Evolutionary conservation across 2,888 invertebrate genomes (phyloP), one percentile per base, ranked within the genome.

Genomic region (Norana najaformis): DNA sequence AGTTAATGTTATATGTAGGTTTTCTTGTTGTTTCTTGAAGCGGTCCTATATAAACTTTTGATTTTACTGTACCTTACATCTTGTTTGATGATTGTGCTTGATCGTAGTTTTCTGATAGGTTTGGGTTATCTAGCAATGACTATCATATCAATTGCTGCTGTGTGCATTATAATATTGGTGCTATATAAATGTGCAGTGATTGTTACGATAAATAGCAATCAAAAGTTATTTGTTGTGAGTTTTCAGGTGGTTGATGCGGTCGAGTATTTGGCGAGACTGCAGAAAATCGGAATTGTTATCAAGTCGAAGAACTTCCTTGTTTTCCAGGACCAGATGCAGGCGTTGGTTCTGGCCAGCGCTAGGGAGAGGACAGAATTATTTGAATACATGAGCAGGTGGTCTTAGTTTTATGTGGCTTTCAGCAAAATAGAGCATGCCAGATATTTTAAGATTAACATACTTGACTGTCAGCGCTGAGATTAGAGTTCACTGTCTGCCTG

Each of bases 231-330:
- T 69, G 8, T 69, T 69, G 69, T 69, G 14, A 11, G 6, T 69
- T n/a, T 69, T 69, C 69, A 69, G 69, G 69, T 85, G 35, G 85
- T 85, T 36, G 85, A 85, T 37, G 85, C 85, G 4, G 85, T 23
- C 5, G 35, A 23, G 36, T 85, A 85, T 14, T n/a, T 85, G 37
- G 85, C 11, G 6, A 85, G 37, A 85, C 36, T 85, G 36, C 35
- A 36, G 85, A 37, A 36, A 36, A 85, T 85, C 34, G 35, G 85
- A 35, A 85, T 85, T 37, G 36, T 36, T 37, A 85, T 85, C 37
- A 85, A 85, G 85, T 85, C 85, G 35, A 85, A 85, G 85, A 85
- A 85, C 85, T 85, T 85, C 85, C 30, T 85, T 35, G 85, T 85
- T 23, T 23, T 36, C 20, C 85, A 85, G 23, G 85, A 37, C 37